Percentiles rank a stretch among this genome's conserved stretches.
Conservation (phyloP, 2,888 invertebrate genomes). For the Andrena chrysosceles region DNA sequence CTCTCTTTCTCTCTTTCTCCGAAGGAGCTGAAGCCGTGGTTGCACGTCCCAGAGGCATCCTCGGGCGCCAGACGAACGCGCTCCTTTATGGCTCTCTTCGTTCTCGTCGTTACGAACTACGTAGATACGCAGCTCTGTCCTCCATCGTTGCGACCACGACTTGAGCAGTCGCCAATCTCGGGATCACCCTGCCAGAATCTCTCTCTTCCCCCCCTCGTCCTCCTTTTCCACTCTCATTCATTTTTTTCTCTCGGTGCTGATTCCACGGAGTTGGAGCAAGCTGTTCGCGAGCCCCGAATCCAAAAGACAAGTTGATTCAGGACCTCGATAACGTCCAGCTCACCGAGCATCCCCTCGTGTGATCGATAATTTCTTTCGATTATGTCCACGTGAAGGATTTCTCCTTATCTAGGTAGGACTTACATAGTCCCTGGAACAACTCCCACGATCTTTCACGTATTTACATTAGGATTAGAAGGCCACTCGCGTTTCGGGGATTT, state of each 20-base stretch:
- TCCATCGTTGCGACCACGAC: conserved; percentile 14
- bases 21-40: conserved; percentile 30
- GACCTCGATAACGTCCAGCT: background rate
- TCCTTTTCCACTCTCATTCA: conserved; percentile 8
- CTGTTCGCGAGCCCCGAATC: background rate
- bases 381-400: no score
- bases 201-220: background rate
- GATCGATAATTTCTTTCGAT: no score
- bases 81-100: conserved; percentile 26
- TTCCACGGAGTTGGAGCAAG: background rate
- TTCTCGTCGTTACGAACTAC: conserved; percentile 19
- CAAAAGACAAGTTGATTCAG: background rate
- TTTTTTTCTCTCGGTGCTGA: conserved; percentile 2
- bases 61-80: conserved; percentile 62
- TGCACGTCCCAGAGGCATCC: conserved; percentile 30
- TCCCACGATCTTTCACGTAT: no score
- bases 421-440: no score
- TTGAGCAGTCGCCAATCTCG: conserved; percentile 62
- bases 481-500: no score
- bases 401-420: no score
- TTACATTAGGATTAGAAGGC: no score
- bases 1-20: background rate
- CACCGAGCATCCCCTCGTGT: no score
- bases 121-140: conserved; percentile 33
- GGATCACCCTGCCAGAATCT: conserved; percentile 26